Percentiles rank a stretch among this genome's conserved stretches.
Evolutionary conservation across 2,797 vertebrate genomes (phyloP).

Genomic region (Steatocranus sp.): DNA sequence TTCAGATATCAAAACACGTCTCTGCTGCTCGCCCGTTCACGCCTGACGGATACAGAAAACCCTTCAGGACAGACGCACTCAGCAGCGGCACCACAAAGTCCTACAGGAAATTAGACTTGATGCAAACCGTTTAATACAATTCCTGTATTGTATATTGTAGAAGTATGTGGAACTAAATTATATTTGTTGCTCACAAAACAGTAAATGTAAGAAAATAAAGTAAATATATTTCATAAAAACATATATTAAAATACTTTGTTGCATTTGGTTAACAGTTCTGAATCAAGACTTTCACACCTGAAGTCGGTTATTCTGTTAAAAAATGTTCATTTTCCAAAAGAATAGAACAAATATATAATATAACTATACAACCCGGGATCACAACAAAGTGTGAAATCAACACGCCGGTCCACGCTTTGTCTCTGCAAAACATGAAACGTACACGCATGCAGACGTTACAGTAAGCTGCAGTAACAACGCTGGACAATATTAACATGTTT

Average conservation of each 20-base stretch:
- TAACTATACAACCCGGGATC: fast-evolving
- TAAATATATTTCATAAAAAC: neutral
- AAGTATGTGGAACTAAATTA: neutral
- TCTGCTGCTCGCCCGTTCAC: neutral
- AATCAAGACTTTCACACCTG: neutral
- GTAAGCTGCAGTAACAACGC: neutral
- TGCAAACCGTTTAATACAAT: neutral
- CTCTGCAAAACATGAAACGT: neutral
- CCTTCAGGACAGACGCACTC: neutral
- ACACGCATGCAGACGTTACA: fast-evolving
- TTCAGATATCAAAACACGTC: conserved; percentile 43
- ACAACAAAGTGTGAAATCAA: neutral
- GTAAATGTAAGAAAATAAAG: neutral
- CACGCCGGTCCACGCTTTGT: neutral
- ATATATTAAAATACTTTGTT: neutral
- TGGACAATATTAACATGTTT: neutral
- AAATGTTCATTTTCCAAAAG: neutral
- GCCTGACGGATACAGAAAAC: conserved; percentile 2
- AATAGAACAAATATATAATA: neutral
- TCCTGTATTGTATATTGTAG: too few relatives aligned
- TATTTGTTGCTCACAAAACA: fast-evolving
- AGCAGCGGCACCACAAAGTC: neutral
- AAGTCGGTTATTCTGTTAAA: neutral
- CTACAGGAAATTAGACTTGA: neutral
- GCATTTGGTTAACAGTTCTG: neutral